Conservation (phyloP, 2,797 vertebrate species). For the Onychomys torridus region DNA sequence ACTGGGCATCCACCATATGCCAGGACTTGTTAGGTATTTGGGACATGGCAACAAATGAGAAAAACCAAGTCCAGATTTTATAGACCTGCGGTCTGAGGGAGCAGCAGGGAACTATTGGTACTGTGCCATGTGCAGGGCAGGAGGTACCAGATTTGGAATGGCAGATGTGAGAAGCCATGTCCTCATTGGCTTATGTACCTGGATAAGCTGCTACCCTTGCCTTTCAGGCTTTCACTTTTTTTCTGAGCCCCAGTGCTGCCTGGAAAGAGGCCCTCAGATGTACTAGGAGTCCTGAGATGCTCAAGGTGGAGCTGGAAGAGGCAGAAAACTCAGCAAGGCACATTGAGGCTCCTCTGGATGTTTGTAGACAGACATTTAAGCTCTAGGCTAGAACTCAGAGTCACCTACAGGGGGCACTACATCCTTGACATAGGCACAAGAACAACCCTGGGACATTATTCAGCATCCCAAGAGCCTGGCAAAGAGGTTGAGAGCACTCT, state of each 20-base stretch:
- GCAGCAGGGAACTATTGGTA: background rate
- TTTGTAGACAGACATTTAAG: background rate
- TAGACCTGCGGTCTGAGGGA: background rate
- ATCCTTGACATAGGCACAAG: background rate
- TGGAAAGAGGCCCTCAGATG: background rate
- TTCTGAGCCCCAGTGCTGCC: background rate
- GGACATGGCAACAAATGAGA: background rate
- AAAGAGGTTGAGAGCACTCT: background rate
- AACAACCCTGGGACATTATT: background rate
- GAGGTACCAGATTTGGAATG: background rate
- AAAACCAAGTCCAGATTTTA: background rate
- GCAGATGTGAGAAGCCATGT: background rate
- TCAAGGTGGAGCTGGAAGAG: background rate
- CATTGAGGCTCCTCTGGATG: background rate
- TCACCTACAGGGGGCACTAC: background rate
- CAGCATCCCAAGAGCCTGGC: background rate
- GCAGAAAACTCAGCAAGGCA: background rate
- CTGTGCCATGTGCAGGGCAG: background rate
- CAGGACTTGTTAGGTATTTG: slow-evolving; percentile 54
- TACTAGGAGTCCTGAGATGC: background rate
- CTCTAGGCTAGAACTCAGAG: background rate
- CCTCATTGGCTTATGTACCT: background rate
- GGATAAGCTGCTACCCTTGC: background rate
- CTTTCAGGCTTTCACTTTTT: background rate
- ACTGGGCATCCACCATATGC: slow-evolving; percentile 3